Base-by-base conservation (phyloP, 2,797 vertebrate species). In the Pseudochirops corinnae region DNA sequence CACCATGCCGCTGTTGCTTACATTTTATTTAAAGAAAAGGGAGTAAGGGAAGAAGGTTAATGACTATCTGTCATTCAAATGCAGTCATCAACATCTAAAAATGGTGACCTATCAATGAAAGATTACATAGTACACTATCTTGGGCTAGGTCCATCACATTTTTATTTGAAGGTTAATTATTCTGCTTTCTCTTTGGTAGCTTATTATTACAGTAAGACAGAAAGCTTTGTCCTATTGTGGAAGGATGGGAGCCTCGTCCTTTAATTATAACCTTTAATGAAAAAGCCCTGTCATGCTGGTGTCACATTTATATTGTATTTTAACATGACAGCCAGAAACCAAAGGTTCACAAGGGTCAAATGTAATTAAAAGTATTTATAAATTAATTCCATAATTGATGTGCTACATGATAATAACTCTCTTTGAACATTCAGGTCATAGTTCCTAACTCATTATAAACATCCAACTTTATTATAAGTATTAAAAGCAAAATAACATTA, bases 281-380 rank as follows among this genome's bases (percentile, higher is more conserved):
- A 87, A 87, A 87, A 50, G 74, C 39, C 39, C 74, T 87, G 74
- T 87, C 74, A 46, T 87, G 39, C 74, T 87, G 24, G 39, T 87
- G 39, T 87, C 74, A 87, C 39, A 50, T 87, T 87, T 87, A 87
- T 87, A 87, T 46, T 46, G 39, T 50, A 46, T 28, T 87, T 87
- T 50, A 87, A 87, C 39, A 46, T 50, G 74, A 87, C 74, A 87
- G 74, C 39, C 24, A 11, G 24, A 7, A 87, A 87, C 74, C 74
- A 87, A 87, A 50, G 74, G 50, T 87, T 87, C 74, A 87, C 9
- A 87, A 50, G 74, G 74, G 74, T 87, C 39, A 87, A 87, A 87
- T 87, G 39, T 87, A 87, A 87, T 87, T 87, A 87, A 87, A 87
- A 87, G 39, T 33, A 87, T 87, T 87, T 87, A 39, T 50, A 87